Evolutionary conservation across 2,113 vertebrate species (phyloP).

Genomic region (Siniperca knerii): DNA sequence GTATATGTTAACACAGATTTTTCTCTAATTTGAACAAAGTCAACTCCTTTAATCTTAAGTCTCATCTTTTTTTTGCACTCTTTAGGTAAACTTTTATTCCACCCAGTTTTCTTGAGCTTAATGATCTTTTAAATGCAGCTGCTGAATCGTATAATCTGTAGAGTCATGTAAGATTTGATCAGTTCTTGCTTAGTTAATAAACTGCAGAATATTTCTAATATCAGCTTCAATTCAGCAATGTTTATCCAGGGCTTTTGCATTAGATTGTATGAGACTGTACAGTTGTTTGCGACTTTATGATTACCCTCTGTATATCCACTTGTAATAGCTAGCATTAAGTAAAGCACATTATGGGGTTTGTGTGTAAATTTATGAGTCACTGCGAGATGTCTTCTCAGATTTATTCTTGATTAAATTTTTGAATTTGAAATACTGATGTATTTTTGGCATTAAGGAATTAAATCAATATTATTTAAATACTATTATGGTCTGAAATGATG

Average conservation of each 20-base stretch:
- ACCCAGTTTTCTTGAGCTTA: background rate
- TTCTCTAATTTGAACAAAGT: background rate
- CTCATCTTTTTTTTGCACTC: no score
- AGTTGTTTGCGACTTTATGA: background rate
- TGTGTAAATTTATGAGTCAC: background rate
- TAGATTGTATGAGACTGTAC: background rate
- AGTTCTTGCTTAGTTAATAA: background rate
- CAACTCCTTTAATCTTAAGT: no score
- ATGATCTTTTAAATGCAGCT: background rate
- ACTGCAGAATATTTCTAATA: background rate
- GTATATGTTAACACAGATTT: constrained; percentile 66
- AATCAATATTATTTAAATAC: background rate
- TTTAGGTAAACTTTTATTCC: no score
- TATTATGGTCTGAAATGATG: background rate
- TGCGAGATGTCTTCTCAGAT: background rate
- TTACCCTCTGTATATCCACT: background rate
- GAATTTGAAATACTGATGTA: background rate
- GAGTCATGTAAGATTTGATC: background rate
- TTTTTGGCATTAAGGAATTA: background rate
- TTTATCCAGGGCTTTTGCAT: background rate
- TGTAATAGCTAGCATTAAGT: background rate
- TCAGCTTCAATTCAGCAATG: background rate
- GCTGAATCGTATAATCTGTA: background rate
- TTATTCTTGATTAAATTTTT: background rate
- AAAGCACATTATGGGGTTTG: background rate